phyloP scores from a whole-genome alignment of 2,113 vertebrate species.

The Helogale parvula region DNA sequence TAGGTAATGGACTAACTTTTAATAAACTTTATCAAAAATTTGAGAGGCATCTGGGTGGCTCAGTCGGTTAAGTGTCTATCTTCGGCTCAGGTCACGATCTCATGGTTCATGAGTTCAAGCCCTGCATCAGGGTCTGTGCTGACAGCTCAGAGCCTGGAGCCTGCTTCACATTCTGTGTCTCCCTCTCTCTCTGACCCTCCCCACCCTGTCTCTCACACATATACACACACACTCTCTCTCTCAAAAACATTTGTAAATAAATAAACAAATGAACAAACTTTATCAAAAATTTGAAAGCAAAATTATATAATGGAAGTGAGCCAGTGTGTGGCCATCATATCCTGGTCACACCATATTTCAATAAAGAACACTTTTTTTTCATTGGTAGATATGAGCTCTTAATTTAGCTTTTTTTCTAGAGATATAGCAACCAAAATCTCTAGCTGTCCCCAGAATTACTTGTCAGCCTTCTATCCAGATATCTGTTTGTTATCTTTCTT shows the following conservation, averaged over 20 bases:
- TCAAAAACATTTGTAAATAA: too few species aligned
- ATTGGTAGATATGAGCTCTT: constrained; percentile 10
- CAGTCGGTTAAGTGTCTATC: too few species aligned
- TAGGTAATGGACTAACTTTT: background rate
- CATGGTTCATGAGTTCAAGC: too few species aligned
- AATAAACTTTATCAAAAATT: background rate
- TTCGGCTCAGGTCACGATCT: too few species aligned
- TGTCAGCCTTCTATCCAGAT: background rate
- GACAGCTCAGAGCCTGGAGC: too few species aligned
- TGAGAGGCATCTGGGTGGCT: background rate
- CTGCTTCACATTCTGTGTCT: too few species aligned
- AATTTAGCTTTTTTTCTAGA: background rate
- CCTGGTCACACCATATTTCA: background rate
- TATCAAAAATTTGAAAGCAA: background rate
- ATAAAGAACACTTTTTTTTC: constrained; percentile 8
- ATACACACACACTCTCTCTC: too few species aligned
- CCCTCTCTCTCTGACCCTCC: too few species aligned
- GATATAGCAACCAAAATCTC: background rate
- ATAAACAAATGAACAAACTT: background rate
- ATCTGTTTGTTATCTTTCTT: background rate
- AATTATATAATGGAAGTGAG: background rate
- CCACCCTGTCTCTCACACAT: too few species aligned
- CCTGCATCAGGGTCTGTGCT: too few species aligned
- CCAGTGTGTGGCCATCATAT: background rate
- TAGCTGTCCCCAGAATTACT: background rate